Evolutionary conservation across 2,888 invertebrate species (phyloP).

Genomic region (Spilarctia lutea): DNA sequence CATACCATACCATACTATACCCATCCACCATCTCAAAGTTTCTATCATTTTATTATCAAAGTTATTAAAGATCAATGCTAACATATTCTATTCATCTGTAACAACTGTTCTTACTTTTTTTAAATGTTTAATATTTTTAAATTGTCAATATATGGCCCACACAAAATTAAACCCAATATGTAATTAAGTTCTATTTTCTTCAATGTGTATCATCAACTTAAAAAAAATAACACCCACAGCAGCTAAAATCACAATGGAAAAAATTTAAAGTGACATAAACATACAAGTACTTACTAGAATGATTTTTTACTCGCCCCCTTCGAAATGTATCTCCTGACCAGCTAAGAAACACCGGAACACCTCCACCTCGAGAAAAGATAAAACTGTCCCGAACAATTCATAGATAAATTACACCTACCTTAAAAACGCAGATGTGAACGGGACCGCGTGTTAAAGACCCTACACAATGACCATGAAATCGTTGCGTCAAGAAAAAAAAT

Average conservation of each 20-base stretch:
- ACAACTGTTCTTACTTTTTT: neutral
- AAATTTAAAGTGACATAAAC: constrained; percentile 12
- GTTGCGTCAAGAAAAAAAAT: neutral
- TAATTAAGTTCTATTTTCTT: too few relatives aligned
- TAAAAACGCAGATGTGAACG: constrained; percentile 69
- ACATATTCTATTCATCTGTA: neutral
- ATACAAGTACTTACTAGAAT: constrained; percentile 22
- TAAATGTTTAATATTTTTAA: neutral
- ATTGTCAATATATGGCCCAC: neutral
- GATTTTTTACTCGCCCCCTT: constrained; percentile 27
- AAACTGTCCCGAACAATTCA: constrained; percentile 74
- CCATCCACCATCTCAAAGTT: neutral
- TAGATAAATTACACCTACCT: constrained; percentile 75
- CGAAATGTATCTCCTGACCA: constrained; percentile 44
- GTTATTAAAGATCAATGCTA: neutral
- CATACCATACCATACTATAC: too few relatives aligned
- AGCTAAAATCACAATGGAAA: constrained; percentile 7
- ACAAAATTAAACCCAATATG: neutral
- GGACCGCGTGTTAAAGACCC: constrained; percentile 47
- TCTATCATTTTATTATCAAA: neutral
- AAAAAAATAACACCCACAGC: too few relatives aligned
- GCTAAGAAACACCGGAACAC: constrained; percentile 56
- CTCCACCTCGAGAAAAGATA: constrained; percentile 63
- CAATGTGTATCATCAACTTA: too few relatives aligned
- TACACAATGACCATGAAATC: constrained; percentile 23